A percentile compares a stretch with the other conserved stretches of the same genome.
phyloP scores from a whole-genome alignment of 2,113 vertebrate species.

The Apteryx owenii region DNA sequence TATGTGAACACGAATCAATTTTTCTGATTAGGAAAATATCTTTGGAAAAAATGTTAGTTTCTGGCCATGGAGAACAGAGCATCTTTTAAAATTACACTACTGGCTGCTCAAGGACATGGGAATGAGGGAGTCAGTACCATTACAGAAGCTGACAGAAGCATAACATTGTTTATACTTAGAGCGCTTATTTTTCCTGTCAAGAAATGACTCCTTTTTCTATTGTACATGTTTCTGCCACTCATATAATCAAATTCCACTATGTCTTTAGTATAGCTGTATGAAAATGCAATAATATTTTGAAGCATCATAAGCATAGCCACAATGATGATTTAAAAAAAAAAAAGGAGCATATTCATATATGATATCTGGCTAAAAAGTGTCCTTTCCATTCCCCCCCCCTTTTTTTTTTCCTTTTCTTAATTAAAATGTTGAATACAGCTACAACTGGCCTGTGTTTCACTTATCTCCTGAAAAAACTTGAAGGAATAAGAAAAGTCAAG shows the following conservation, averaged over 20 bases:
- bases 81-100: neutral
- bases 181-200: neutral
- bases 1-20: constrained; percentile 28
- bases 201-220: neutral
- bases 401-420: neutral
- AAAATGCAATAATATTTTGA: neutral
- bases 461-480: neutral
- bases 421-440: neutral
- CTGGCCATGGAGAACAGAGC: neutral
- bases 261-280: too few species aligned
- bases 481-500: neutral
- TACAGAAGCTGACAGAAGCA: neutral
- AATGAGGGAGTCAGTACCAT: neutral
- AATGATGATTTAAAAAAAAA: neutral
- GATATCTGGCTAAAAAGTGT: neutral
- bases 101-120: neutral
- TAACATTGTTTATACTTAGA: neutral
- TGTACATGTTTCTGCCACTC: neutral
- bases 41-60: neutral
- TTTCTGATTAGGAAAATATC: neutral
- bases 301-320: neutral
- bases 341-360: neutral
- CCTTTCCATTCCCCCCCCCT: neutral
- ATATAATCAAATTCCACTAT: neutral
- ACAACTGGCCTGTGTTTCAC: neutral